Evolutionary conservation across 2,797 vertebrate genomes (phyloP).

Genomic region (Peromyscus eremicus): DNA sequence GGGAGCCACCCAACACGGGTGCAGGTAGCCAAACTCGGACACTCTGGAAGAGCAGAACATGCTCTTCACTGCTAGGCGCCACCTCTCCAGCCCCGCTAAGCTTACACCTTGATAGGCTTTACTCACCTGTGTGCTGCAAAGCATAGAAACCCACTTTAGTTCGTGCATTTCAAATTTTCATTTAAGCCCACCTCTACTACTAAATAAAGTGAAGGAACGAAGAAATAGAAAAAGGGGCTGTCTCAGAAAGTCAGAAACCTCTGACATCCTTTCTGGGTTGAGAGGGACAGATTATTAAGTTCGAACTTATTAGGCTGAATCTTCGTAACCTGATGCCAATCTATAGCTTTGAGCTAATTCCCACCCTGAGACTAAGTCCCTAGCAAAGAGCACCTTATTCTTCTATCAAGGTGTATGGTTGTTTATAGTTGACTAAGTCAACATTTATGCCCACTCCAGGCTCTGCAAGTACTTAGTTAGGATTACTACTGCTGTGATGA

Average conservation of each 20-base stretch:
- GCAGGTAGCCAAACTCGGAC: not conserved
- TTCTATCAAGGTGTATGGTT: not conserved
- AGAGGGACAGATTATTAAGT: not conserved
- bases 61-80: not conserved
- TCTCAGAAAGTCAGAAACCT: conserved; percentile 35
- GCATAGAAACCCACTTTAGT: conserved; percentile 2
- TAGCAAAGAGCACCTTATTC: not conserved
- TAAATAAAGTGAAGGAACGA: conserved; percentile 56
- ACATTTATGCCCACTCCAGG: not conserved
- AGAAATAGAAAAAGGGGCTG: not conserved
- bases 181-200: conserved; percentile 41
- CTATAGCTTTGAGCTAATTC: conserved; percentile 39
- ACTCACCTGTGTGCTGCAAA: not conserved
- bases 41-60: not conserved
- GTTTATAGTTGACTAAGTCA: conserved; percentile 45
- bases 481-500: not conserved
- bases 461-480: not conserved
- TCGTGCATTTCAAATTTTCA: conserved; percentile 8
- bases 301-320: conserved; percentile 12
- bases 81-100: not conserved
- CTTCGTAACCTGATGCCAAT: conserved; percentile 12
- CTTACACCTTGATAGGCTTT: not conserved
- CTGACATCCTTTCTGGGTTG: not conserved
- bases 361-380: conserved; percentile 24
- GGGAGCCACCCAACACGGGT: not conserved